These are phyloP conservation scores for Lanius collurio DNA, from an alignment of 2,113 vertebrate species.

Conservation along the genomic window DNA sequence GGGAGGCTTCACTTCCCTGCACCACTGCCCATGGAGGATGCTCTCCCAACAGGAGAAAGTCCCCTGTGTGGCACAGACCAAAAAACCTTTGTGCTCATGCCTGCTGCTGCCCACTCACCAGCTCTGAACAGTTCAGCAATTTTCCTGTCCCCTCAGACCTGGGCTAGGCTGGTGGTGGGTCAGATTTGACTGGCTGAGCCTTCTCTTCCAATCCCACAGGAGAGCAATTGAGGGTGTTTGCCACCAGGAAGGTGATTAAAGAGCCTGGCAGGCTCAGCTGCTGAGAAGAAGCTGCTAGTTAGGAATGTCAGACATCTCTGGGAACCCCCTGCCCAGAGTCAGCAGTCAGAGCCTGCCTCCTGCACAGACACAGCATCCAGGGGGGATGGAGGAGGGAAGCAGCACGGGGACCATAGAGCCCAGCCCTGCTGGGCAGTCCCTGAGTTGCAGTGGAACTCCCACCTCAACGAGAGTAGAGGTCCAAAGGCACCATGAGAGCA, in stretches of 20 bases:
- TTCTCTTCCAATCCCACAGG: not conserved
- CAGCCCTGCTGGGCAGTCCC: not conserved
- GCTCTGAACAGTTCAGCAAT: not conserved
- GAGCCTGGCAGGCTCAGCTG: not conserved
- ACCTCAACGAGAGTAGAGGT: not conserved
- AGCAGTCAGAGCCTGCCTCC: not conserved
- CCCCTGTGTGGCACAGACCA: not conserved
- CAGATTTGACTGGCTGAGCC: not conserved
- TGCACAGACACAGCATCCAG: fast-evolving
- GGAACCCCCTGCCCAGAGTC: not conserved
- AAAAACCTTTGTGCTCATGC: not conserved
- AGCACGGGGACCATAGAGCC: not conserved
- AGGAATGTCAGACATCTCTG: not conserved
- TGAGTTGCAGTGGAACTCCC: not conserved
- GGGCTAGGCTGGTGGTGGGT: not conserved
- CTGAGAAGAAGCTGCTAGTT: not conserved
- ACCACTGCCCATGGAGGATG: not conserved
- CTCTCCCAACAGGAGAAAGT: not conserved
- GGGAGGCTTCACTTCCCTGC: not conserved
- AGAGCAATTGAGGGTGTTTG: not conserved
- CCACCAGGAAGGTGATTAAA: not conserved
- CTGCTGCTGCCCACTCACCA: not conserved
- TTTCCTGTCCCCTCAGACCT: not conserved
- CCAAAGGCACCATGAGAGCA: not conserved
- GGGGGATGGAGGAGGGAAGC: not conserved